Evolutionary conservation across 2,113 vertebrate genomes (phyloP), one percentile per base, ranked within the genome.

Genomic region (Geococcyx californianus): DNA sequence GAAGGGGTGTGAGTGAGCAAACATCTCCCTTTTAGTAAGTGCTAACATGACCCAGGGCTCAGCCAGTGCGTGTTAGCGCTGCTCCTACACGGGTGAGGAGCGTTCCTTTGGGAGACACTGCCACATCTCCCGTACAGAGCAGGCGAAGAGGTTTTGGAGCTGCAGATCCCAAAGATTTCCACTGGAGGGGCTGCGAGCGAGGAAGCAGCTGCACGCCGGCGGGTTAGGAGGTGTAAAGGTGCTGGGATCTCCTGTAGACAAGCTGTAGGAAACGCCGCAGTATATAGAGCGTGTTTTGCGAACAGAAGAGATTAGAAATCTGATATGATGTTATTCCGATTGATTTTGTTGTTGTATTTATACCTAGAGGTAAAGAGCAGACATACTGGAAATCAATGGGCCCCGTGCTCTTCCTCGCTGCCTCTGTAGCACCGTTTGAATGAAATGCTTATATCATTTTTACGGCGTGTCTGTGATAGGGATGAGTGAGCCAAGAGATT

Each of bases 391-490:
- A 97, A 97, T 98, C 97, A 97, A 96, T 98, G 11, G 94, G 75
- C 91, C 93, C 88, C 51, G 7, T 87, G 94, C 88, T 74, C 84
- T 93, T 68, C 78, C 58, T 64, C 78, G 40, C 88, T 97, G 93
- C 91, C 76, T 91, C 89, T 62, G 94, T 89, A 96, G 96, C 3
- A 2, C 94, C 0, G 87, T 91, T 94, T 26, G 45, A 96, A 97
- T 97, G 97, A 98, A 98, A 98, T 40, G 86, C 93, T 97, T 98
- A 91, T 95, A 98, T 98, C 98, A 97, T 97, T 98, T 98, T 98
- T 97, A 98, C 4, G 6, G 94, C 76, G 42, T 93, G 96, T 96
- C 97, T 96, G 87, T 96, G 97, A 97, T 97, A 95, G 95, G 94
- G 96, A 96, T 89, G 96, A 97, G 96, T 85, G 93, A 98, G 91